Conservation (phyloP, 2,113 vertebrate species). For the Gopherus flavomarginatus region DNA sequence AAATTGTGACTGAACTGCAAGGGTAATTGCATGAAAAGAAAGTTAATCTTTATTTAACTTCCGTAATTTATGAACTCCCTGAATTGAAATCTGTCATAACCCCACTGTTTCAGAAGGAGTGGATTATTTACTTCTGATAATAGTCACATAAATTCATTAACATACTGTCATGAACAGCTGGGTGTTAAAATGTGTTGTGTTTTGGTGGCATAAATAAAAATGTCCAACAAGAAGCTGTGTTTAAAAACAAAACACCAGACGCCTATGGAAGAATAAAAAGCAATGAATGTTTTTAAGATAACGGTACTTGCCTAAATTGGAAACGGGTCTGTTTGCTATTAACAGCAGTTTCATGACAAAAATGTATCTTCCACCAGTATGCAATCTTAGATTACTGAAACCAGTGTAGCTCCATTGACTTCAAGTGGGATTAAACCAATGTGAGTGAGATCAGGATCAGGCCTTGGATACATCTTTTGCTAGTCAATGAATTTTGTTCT, state of each 20-base stretch:
- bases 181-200: background rate
- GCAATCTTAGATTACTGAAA: background rate
- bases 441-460: background rate
- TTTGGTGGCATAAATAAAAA: conserved; percentile 45
- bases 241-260: background rate
- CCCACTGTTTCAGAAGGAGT: conserved; percentile 45
- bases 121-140: conserved; percentile 70
- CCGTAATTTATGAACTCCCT: conserved; percentile 29
- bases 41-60: conserved; percentile 76
- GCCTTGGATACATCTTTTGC: background rate
- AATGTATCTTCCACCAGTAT: background rate
- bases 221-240: background rate
- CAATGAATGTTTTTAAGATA: conserved; percentile 9
- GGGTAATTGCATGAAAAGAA: conserved; percentile 61
- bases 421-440: fast-evolving
- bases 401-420: background rate
- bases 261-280: conserved; percentile 20
- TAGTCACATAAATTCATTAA: conserved; percentile 55
- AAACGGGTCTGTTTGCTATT: background rate
- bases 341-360: background rate
- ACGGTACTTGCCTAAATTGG: background rate
- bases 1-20: conserved; percentile 44
- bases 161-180: conserved; percentile 53
- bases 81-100: conserved; percentile 47
- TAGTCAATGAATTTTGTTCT: fast-evolving